Evolutionary conservation across 2,888 invertebrate species (phyloP).

Genomic region (Heliconius ethilla): DNA sequence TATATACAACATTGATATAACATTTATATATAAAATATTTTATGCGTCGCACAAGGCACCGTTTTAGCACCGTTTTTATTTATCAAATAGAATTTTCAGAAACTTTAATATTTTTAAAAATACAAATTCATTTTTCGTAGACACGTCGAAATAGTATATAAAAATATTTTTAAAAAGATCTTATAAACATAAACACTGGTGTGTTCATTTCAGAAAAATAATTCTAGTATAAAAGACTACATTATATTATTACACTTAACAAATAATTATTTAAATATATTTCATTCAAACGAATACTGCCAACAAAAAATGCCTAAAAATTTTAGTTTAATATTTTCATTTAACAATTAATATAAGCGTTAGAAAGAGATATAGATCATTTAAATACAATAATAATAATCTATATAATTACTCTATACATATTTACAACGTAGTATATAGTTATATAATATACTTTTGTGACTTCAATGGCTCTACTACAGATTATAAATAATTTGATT

Average conservation of each 20-base stretch:
- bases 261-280: slow-evolving; percentile 4
- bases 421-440: slow-evolving; percentile 11
- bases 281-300: slow-evolving; percentile 14
- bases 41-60: slow-evolving; percentile 40
- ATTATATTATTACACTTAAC: not conserved
- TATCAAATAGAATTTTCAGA: slow-evolving; percentile 29
- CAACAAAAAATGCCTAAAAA: not conserved
- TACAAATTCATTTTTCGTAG: not conserved
- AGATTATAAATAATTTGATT: slow-evolving; percentile 22
- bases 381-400: slow-evolving; percentile 9
- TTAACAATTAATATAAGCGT: slow-evolving; percentile 18
- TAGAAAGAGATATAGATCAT: slow-evolving; percentile 7
- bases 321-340: not conserved
- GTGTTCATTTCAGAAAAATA: not conserved
- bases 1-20: slow-evolving; percentile 38
- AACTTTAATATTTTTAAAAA: slow-evolving; percentile 18
- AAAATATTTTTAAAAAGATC: slow-evolving; percentile 5
- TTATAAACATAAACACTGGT: slow-evolving; percentile 13
- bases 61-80: slow-evolving; percentile 41
- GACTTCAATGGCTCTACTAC: slow-evolving; percentile 18
- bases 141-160: slow-evolving; percentile 11
- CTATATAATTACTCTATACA: slow-evolving; percentile 9
- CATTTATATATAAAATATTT: slow-evolving; percentile 34
- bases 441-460: slow-evolving; percentile 19
- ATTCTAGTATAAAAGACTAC: not conserved